Conservation (phyloP, 2,113 vertebrate genomes). For the Echinops telfairi region DNA sequence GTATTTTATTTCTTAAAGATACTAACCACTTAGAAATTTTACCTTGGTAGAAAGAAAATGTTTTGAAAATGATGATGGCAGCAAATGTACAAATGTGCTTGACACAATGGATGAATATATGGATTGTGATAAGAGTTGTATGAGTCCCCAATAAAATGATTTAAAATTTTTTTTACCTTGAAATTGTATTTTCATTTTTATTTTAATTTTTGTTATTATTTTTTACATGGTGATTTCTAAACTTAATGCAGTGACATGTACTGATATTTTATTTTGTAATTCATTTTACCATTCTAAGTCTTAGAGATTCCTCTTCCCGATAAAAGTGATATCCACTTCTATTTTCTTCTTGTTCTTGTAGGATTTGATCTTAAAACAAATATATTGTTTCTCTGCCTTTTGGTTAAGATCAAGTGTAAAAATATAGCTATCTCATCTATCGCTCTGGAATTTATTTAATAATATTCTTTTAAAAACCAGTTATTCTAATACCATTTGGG, state of each 20-base stretch:
- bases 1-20: slow-evolving; percentile 26
- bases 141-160: too few species aligned
- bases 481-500: slow-evolving; percentile 11
- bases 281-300: slow-evolving; percentile 40
- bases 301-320: slow-evolving; percentile 50
- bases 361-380: slow-evolving; percentile 40
- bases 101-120: too few species aligned
- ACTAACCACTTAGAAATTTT: background rate
- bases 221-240: slow-evolving; percentile 40
- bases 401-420: background rate
- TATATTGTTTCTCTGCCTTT: background rate
- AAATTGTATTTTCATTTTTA: slow-evolving; percentile 28
- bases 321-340: slow-evolving; percentile 38
- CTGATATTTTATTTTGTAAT: slow-evolving; percentile 36
- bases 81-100: too few species aligned
- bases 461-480: background rate
- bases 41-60: background rate
- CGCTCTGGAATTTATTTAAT: background rate
- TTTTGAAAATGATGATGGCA: too few species aligned
- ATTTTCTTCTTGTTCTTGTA: background rate
- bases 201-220: slow-evolving; percentile 5
- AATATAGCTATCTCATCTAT: slow-evolving; percentile 37
- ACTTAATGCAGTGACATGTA: slow-evolving; percentile 19
- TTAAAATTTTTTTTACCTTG: background rate
- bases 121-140: too few species aligned